Conservation (phyloP, 1,140 invertebrate species). For the Rhopalosiphum maidis region DNA sequence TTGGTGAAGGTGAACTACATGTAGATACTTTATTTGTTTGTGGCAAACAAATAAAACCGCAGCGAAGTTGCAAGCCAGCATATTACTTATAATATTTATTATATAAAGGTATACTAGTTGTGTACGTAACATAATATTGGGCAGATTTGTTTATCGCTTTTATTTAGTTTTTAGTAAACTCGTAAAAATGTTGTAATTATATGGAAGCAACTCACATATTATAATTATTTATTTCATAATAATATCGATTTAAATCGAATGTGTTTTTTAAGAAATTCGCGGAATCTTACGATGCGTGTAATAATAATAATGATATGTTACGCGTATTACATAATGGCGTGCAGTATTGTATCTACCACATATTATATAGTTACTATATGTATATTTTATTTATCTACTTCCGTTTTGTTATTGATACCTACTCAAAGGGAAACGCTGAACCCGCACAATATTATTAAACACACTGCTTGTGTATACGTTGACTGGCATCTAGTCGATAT, state of each 20-base stretch:
- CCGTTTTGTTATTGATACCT: slow-evolving; percentile 17
- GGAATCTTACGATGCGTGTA: not conserved
- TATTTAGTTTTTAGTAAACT: not conserved
- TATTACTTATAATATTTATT: not conserved
- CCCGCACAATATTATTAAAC: not conserved
- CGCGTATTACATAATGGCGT: not conserved
- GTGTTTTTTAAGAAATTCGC: not conserved
- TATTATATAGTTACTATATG: not conserved
- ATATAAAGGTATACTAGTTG: not conserved
- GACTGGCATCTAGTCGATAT: not conserved
- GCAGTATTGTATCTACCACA: not conserved
- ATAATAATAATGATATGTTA: not conserved
- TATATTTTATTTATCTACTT: not conserved
- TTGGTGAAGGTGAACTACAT: no score
- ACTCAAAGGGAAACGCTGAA: slow-evolving; percentile 23
- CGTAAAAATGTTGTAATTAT: not conserved
- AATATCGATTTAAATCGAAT: not conserved
- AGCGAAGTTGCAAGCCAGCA: not conserved
- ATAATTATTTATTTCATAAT: not conserved
- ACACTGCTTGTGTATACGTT: not conserved
- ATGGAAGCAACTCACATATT: not conserved
- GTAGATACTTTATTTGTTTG: not conserved
- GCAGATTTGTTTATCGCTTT: not conserved
- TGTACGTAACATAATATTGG: not conserved
- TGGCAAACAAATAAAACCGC: not conserved